Evolutionary conservation across 1,140 invertebrate genomes (phyloP).

Genomic region (Kradibia gibbosae): DNA sequence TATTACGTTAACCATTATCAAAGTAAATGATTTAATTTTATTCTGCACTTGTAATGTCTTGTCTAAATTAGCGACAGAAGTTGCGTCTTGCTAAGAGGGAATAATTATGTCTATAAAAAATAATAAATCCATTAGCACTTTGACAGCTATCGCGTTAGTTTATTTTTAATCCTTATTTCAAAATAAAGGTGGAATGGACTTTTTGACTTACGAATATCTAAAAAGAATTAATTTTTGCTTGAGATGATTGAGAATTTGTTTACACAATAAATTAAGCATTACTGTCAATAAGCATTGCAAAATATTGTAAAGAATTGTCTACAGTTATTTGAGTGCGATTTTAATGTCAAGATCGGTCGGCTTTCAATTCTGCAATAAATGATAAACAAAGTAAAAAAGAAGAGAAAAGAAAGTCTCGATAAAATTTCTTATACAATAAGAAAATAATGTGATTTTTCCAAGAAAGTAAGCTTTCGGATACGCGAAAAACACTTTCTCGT

Average conservation of each 20-base stretch:
- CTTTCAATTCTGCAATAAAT: background rate
- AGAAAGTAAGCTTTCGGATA: background rate
- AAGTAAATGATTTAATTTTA: too few species aligned
- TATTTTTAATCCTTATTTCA: slow-evolving; percentile 5
- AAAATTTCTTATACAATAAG: background rate
- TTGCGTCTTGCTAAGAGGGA: background rate
- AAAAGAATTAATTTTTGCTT: background rate
- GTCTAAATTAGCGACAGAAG: background rate
- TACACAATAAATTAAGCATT: too few species aligned
- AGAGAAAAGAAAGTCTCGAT: background rate
- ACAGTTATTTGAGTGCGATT: background rate
- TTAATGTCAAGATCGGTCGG: background rate
- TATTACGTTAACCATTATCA: too few species aligned
- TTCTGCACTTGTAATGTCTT: too few species aligned
- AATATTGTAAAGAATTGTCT: background rate
- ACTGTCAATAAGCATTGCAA: background rate
- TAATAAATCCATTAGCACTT: background rate
- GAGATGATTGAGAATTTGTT: background rate
- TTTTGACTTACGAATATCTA: background rate
- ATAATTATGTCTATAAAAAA: slow-evolving; percentile 1
- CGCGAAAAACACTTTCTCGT: background rate
- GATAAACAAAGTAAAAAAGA: background rate
- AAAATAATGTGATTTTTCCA: background rate
- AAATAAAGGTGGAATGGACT: background rate
- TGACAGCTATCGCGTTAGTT: background rate